Evolutionary conservation across 2,797 vertebrate species (phyloP), one percentile per base, ranked within the genome.

Genomic region (Todus mexicanus): DNA sequence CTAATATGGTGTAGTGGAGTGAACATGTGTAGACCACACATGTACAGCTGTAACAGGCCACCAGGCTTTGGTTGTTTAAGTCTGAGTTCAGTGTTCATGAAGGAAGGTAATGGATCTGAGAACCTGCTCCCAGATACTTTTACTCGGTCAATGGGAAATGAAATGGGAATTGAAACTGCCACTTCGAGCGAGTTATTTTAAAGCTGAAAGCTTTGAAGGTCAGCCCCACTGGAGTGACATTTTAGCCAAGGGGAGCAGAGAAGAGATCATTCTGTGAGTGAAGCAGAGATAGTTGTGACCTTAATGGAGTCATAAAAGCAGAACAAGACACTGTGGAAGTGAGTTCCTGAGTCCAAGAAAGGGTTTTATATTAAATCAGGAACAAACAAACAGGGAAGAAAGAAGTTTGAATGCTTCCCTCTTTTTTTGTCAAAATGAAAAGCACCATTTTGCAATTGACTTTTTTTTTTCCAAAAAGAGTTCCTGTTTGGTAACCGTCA

Each of bases 161-260:
- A 74, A 92, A 83, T 33, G 38, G 37, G 64, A 77, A 57, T 68
- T 81, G 78, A 94, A 89, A 56, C 85, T 84, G 90, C 75, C 63
- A 71, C 88, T 96, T 94, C 4, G 13, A 93, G 76, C 12, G 27
- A 96, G 88, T 93, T 94, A 66, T 78, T 96, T 94, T 89, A 65
- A 93, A 89, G 42, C 77, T 59, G 94, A 71, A 84, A 95, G 65
- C 80, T 97, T 89, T 96, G 90, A 95, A 96, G 92, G 89, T 75
- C 83, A 94, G 63, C 60, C 86, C 85, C 86, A 75, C 61, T 69
- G 79, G 63, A 89, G 64, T 92, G 84, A 54, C 82, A 84, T 93
- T 90, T 95, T 82, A 92, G 53, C 90, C 91, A 92, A 90, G 74
- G 77, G 91, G 60, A 92, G 51, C 47, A 81, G 61, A 84, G 45